A percentile compares a stretch with the other conserved stretches of the same genome.
These are phyloP conservation scores for Parapsyche elsis DNA, from an alignment of 1,140 invertebrate genomes.

Conservation along the genomic window DNA sequence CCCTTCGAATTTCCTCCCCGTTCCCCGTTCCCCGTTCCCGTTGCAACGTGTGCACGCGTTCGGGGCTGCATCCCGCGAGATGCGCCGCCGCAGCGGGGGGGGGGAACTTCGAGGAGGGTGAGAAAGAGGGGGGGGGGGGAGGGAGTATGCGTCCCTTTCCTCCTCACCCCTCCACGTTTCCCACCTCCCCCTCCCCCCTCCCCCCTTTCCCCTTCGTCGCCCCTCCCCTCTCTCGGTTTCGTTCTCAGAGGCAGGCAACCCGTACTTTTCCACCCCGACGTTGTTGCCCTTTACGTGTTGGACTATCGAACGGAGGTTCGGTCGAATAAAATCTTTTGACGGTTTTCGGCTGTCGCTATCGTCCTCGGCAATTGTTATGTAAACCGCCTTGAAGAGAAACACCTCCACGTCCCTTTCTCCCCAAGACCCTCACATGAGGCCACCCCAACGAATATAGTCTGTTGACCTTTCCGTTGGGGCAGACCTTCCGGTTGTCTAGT, in stretches of 20 bases:
- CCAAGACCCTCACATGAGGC: too few species aligned
- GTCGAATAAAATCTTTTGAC: too few species aligned
- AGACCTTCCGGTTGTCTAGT: too few species aligned
- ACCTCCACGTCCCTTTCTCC: too few species aligned
- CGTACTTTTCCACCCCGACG: background rate
- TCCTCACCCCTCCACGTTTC: background rate
- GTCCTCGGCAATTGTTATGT: too few species aligned
- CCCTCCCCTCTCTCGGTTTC: background rate
- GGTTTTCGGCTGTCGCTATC: too few species aligned
- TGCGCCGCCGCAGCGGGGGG: background rate
- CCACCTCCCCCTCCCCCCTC: background rate
- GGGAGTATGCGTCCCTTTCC: background rate
- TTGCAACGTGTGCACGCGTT: slow-evolving; percentile 21
- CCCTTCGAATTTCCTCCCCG: background rate
- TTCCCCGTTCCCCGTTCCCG: too few species aligned
- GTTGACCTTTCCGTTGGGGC: too few species aligned
- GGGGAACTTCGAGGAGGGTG: background rate
- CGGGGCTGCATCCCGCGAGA: slow-evolving; percentile 44
- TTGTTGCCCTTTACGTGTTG: too few species aligned
- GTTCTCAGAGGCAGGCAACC: background rate
- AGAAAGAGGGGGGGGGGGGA: background rate
- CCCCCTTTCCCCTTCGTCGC: background rate
- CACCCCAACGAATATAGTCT: too few species aligned
- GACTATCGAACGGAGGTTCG: too few species aligned
- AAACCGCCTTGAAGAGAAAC: too few species aligned